Conservation (phyloP, 2,113 vertebrate species). For the Macquaria ambigua region DNA sequence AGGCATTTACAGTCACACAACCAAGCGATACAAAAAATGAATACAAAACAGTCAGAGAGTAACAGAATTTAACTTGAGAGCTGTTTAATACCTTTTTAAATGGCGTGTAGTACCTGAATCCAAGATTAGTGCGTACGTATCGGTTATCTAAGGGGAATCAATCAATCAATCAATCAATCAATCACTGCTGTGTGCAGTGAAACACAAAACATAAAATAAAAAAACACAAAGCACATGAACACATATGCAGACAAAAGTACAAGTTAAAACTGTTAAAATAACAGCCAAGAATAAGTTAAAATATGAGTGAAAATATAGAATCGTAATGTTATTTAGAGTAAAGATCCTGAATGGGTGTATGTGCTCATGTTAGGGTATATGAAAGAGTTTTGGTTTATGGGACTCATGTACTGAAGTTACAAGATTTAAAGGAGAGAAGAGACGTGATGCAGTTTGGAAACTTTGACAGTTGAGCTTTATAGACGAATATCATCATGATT, state of each 20-base stretch:
- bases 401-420: not conserved
- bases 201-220: not conserved
- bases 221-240: not conserved
- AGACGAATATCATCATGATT: not conserved
- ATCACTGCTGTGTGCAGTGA: not conserved
- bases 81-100: not conserved
- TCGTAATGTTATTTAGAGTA: not conserved
- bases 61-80: not conserved
- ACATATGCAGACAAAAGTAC: not conserved
- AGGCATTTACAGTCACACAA: not conserved
- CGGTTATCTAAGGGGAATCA: not conserved
- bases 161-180: not conserved
- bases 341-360: not conserved
- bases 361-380: not conserved
- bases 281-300: not conserved
- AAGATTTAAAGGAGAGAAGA: not conserved
- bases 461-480: not conserved
- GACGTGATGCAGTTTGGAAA: no score
- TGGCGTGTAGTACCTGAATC: not conserved
- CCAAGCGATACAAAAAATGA: not conserved
- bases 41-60: not conserved
- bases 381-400: not conserved
- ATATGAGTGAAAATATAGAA: not conserved
- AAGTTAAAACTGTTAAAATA: not conserved
- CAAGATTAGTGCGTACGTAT: not conserved